Percentiles rank a stretch among this genome's conserved stretches.
Evolutionary conservation across 2,797 vertebrate genomes (phyloP).

Genomic region (Paramormyrops hopkinsi): DNA sequence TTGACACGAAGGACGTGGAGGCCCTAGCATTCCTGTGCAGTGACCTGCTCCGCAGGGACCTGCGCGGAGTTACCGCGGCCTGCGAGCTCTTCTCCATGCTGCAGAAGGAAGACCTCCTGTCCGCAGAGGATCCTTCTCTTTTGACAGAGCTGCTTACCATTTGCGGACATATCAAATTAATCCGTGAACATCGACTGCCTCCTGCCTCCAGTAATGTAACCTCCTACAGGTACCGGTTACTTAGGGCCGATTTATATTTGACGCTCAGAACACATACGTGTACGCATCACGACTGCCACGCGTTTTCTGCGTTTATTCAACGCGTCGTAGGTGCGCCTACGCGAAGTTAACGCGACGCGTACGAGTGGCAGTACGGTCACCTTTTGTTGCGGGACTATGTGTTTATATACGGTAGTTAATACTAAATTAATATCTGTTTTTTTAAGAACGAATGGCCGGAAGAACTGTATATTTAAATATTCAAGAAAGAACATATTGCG

Average conservation of each 20-base stretch:
- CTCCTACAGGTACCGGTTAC: constrained; percentile 50
- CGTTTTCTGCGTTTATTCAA: neutral
- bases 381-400: too few relatives aligned
- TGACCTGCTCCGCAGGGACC: constrained; percentile 44
- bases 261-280: neutral
- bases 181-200: neutral
- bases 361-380: too few relatives aligned
- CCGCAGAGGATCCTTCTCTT: constrained; percentile 36
- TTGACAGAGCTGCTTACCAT: constrained; percentile 53
- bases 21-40: constrained; percentile 58
- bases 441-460: neutral
- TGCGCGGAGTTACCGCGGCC: constrained; percentile 25
- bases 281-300: neutral
- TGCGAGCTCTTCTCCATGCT: constrained; percentile 48
- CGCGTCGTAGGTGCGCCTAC: neutral
- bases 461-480: neutral
- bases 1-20: constrained; percentile 37
- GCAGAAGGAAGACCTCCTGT: constrained; percentile 35
- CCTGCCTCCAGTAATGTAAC: constrained; percentile 28
- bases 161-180: constrained; percentile 34
- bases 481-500: neutral
- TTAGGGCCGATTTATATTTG: neutral
- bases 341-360: too few relatives aligned
- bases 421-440: neutral
- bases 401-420: too few relatives aligned